These are phyloP conservation scores for Acrossocheilus wenchowensis DNA, from an alignment of 2,797 vertebrate species.

Conservation along the genomic window DNA sequence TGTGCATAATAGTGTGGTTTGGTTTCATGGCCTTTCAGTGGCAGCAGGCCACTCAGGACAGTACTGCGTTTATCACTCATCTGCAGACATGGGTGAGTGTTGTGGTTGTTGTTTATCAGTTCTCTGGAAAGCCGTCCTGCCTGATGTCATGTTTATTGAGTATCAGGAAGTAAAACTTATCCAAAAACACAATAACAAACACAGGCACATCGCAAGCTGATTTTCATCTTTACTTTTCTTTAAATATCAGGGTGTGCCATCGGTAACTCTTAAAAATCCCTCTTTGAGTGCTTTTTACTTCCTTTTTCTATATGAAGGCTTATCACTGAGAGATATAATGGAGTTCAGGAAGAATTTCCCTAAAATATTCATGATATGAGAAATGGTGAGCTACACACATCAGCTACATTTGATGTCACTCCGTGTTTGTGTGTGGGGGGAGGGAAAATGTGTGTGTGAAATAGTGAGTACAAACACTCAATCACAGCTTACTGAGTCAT, in stretches of 20 bases:
- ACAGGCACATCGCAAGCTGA: too few species aligned
- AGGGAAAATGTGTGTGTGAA: background rate
- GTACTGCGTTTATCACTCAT: background rate
- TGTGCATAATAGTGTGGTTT: background rate
- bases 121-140: slow-evolving; percentile 7
- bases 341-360: slow-evolving; percentile 37
- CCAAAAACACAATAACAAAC: background rate
- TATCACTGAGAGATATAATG: background rate
- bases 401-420: background rate
- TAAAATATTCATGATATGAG: slow-evolving; percentile 1
- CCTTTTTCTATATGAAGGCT: slow-evolving; percentile 8
- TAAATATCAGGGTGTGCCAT: background rate
- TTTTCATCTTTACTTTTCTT: background rate
- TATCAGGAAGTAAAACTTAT: slow-evolving; percentile 34
- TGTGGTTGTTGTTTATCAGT: slow-evolving; percentile 11
- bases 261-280: slow-evolving; percentile 7
- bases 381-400: slow-evolving; percentile 7
- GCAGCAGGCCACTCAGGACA: background rate
- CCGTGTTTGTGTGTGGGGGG: background rate
- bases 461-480: background rate
- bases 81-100: background rate
- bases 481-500: background rate
- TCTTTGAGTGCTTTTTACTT: background rate
- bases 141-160: slow-evolving; percentile 12
- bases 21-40: background rate